Conservation (phyloP, 2,888 invertebrate genomes). For the Meta bourneti region DNA sequence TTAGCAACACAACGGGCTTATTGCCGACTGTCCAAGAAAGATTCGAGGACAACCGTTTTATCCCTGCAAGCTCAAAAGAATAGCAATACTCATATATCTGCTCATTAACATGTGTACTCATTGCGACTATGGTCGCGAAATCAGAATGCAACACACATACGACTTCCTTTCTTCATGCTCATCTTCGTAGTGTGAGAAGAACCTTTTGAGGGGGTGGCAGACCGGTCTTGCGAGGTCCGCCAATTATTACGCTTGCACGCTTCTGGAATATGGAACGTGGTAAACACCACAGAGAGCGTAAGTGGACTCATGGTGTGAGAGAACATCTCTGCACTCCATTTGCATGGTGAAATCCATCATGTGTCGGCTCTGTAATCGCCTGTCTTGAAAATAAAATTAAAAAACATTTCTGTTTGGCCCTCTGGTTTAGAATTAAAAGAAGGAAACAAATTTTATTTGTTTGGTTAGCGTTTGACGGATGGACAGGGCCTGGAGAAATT, state of each 20-base stretch:
- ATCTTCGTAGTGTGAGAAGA: neutral
- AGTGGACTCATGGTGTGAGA: neutral
- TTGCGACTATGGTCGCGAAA: neutral
- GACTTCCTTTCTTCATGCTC: neutral
- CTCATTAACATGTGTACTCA: neutral
- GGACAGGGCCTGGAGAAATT: no score
- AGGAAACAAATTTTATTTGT: no score
- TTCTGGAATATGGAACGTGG: constrained; percentile 37
- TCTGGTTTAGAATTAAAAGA: no score
- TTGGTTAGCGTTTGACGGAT: no score
- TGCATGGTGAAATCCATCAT: neutral
- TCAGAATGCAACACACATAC: neutral
- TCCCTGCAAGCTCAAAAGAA: no score
- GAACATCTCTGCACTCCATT: constrained; percentile 11
- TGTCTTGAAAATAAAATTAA: neutral
- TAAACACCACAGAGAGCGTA: neutral
- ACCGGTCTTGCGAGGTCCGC: constrained; percentile 2
- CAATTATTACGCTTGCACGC: neutral
- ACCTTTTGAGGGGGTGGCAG: constrained; percentile 17
- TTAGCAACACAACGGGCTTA: no score
- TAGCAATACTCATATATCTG: neutral
- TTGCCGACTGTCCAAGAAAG: no score
- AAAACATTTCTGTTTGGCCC: no score
- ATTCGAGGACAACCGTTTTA: no score
- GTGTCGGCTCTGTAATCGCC: neutral